Evolutionary conservation across 1,140 invertebrate genomes (phyloP), one percentile per base, ranked within the genome.

Genomic region (Colletes gigas): DNA sequence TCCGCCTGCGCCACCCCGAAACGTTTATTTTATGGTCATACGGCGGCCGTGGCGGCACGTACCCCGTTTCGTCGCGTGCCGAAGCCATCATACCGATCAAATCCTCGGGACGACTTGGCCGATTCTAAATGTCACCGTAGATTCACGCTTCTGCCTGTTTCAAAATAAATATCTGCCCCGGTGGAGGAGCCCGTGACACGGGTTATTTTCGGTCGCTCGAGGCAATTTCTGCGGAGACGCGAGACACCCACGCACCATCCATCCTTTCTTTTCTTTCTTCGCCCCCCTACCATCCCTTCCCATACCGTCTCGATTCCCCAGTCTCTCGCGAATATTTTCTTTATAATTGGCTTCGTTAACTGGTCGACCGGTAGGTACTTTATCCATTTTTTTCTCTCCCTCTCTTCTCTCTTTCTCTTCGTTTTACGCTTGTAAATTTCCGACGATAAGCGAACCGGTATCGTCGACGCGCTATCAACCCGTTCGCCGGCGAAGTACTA

Each of bases 21-120:
- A 93, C 92, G 91, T 89, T 93, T 92, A 93, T 93, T 93, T 93
- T 93, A 93, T 93, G 92, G 89, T 93, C 92, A 93, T 93, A 92
- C 92, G 91, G 85, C 87, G 83, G 88, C 88, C 92, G 92, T 91
- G 91, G 85, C 87, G 83, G 88, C 88, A 83, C 87, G 90, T 91
- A 91, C 90, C 85, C 88, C 88, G 87, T 89, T 84, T 86, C 92
- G 92, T 93, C 93, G 93, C 92, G 92, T 93, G 93, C 92, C 92
- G 83, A 82, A 89, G 86, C 88, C 91, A 89, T 84, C 88, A 88
- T 87, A 84, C 83, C 88, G 86, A 82, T 90, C 88, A 88, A 90
- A 86, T 87, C 88, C 76, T 72, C 78, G 68, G 81, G 75, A 81
- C 83, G 80, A 78, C 73, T 82, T 79, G 55, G 75, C 81, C 85